Evolutionary conservation across 1,140 invertebrate genomes (phyloP), one percentile per base, ranked within the genome.

Genomic region (Goniozus legneri): DNA sequence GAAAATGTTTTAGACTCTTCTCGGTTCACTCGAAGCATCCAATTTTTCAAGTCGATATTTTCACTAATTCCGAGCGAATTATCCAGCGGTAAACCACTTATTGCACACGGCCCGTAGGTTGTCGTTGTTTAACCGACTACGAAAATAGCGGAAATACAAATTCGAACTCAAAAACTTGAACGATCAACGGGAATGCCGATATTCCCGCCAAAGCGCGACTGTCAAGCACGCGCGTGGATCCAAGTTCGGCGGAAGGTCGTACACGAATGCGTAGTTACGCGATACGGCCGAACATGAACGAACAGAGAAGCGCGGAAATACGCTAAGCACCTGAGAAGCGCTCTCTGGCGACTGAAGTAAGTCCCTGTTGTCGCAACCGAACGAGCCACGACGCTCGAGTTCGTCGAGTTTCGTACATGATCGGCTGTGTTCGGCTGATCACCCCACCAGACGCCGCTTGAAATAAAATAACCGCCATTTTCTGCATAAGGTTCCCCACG

Each of bases 331-430:
- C 53, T 58, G 52, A 19, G 42, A 62, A 66, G 67, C 67, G 69
- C 69, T 66, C 65, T 65, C 62, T 65, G 47, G 67, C 69, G 64
- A 72, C 69, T 71, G 65, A 61, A 41, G 42, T 27, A 22, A 18
- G 54, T 37, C 39, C 52, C 47, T 54, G 34, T 43, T 35, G 30
- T 34, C 55, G 47, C 60, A 44, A 37, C 36, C 50, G 44, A 44
- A 37, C 48, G 31, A 55, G 39, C 41, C 56, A 56, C 8, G 14
- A 37, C 60, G 54, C 8, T 20, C 24, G 2, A 1, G 2, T 1
- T 54, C 61, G 50, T 41, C 31, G n/a, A n/a, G n/a, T n/a, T n/a
- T n/a, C n/a, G n/a, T n/a, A n/a, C 2, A 7, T 2, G 22, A 7
- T 56, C 52, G 52, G 33, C 44, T 45, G 39, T 40, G 44, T 37